Evolutionary conservation across 2,113 vertebrate genomes (phyloP).

Genomic region (Bubo bubo): DNA sequence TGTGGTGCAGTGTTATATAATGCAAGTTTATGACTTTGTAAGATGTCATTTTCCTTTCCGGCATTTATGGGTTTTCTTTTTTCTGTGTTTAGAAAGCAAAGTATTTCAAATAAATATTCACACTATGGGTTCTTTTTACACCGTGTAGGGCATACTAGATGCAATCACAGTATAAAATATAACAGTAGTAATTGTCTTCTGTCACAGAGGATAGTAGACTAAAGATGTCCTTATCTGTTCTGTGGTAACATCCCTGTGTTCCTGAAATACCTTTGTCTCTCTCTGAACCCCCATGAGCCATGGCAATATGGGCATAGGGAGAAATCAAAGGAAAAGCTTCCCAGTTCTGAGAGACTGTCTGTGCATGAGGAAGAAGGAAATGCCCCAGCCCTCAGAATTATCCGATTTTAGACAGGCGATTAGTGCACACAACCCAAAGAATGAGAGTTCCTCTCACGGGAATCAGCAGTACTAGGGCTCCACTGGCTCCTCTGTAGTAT

Average conservation of each 20-base stretch:
- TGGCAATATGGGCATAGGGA: background rate
- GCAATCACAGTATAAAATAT: background rate
- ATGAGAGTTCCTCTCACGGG: background rate
- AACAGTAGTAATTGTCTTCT: background rate
- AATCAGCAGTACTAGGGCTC: background rate
- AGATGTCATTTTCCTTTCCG: background rate
- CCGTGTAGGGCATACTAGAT: background rate
- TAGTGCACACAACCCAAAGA: background rate
- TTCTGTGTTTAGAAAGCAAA: background rate
- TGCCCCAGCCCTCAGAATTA: background rate
- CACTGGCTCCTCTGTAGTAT: background rate
- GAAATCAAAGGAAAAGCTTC: background rate
- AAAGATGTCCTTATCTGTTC: background rate
- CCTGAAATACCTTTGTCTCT: background rate
- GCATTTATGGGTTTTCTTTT: background rate
- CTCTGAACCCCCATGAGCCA: background rate
- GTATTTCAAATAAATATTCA: background rate
- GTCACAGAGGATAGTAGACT: background rate
- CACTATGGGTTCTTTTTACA: rapidly evolving
- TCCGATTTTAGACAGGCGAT: background rate
- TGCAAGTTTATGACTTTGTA: background rate
- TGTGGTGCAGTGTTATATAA: constrained; percentile 45
- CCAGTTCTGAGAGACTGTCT: background rate
- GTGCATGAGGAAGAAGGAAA: background rate
- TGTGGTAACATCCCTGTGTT: background rate